phyloP scores from a whole-genome alignment of 2,888 invertebrate genomes.

The Lissonota sp. region DNA sequence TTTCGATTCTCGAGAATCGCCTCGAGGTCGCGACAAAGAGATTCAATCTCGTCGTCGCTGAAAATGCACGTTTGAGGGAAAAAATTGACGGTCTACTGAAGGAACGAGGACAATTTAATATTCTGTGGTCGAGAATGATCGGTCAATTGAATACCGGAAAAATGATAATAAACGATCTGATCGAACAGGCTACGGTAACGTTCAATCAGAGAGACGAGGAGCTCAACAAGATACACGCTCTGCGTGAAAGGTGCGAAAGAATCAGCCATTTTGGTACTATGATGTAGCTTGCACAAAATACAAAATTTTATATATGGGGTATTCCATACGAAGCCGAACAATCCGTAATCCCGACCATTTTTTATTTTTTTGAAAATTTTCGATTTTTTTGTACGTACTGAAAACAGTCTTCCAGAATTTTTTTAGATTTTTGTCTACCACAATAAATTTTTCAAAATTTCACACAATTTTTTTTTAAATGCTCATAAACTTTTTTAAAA shows the following conservation, averaged over 20 bases:
- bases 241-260: constrained; percentile 86
- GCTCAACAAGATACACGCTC: constrained; percentile 91
- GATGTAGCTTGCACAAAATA: no score
- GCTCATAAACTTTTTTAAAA: no score
- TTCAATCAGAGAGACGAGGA: constrained; percentile 95
- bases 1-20: constrained; percentile 90
- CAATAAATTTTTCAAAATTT: no score
- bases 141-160: constrained; percentile 91
- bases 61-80: constrained; percentile 89
- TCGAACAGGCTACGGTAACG: constrained; percentile 94
- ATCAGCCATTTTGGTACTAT: no score
- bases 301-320: no score
- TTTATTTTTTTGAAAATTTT: no score
- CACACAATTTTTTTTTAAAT: no score
- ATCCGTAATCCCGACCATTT: no score
- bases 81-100: constrained; percentile 93
- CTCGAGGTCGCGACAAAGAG: constrained; percentile 91
- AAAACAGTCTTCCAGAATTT: no score
- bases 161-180: constrained; percentile 92
- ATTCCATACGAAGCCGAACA: no score
- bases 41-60: constrained; percentile 90
- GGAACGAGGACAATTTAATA: constrained; percentile 93
- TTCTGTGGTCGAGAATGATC: constrained; percentile 91
- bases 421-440: no score
- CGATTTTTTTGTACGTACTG: no score